phyloP scores from a whole-genome alignment of 2,888 invertebrate genomes.

The Erannis defoliaria region DNA sequence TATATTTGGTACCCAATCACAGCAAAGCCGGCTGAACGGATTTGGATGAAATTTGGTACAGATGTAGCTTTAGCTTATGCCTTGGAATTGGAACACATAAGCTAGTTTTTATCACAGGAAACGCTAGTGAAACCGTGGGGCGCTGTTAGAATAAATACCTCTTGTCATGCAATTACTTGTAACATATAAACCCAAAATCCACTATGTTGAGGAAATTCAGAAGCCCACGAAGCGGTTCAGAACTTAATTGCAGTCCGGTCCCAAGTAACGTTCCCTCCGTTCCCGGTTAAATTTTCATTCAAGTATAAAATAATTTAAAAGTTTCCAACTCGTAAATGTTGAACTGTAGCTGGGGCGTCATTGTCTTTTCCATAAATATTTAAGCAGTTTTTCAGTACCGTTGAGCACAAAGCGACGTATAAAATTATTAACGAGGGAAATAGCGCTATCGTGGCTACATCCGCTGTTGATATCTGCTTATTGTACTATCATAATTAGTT shows the following conservation, averaged over 20 bases:
- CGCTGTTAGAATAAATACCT: not conserved
- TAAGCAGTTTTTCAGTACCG: slow-evolving; percentile 25
- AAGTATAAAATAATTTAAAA: slow-evolving; percentile 53
- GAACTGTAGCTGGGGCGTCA: slow-evolving; percentile 32
- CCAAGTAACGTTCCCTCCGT: slow-evolving; percentile 52
- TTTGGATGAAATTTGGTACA: too few species aligned
- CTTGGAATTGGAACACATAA: too few species aligned
- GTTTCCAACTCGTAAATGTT: slow-evolving; percentile 45
- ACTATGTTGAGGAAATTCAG: slow-evolving; percentile 16
- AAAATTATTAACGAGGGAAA: slow-evolving; percentile 5
- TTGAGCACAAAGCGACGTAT: not conserved
- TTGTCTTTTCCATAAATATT: slow-evolving; percentile 36
- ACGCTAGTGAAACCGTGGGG: too few species aligned
- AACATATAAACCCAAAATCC: not conserved
- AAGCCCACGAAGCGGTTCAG: slow-evolving; percentile 50
- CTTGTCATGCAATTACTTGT: not conserved
- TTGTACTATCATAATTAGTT: not conserved
- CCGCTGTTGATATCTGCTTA: not conserved
- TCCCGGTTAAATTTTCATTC: slow-evolving; percentile 58
- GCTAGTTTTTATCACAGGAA: too few species aligned
- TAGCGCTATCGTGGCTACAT: not conserved
- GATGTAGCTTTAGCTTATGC: too few species aligned
- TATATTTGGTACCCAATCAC: too few species aligned
- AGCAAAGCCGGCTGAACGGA: too few species aligned
- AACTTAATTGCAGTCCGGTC: slow-evolving; percentile 60